Conservation (phyloP, 2,888 invertebrate genomes). For the Andrena haemorrhoa region DNA sequence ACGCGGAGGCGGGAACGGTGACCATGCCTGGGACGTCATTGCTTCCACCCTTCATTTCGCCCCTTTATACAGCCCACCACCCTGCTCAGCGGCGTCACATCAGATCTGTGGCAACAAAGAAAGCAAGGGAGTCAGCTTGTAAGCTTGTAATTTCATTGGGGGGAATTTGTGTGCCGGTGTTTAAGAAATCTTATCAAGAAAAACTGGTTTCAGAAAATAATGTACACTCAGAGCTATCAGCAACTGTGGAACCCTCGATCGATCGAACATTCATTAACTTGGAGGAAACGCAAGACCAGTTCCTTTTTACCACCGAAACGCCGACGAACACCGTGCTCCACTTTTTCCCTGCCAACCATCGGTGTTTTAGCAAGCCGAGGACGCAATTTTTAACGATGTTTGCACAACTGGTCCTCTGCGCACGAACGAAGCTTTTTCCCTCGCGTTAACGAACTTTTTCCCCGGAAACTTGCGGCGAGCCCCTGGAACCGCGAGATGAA, state of each 20-base stretch:
- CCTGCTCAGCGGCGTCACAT: conserved; percentile 54
- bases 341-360: background rate
- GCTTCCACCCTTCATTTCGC: conserved; percentile 77
- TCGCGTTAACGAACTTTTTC: conserved; percentile 17
- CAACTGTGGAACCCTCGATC: too few relatives aligned
- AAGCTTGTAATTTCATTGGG: conserved; percentile 41
- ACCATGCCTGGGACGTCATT: conserved; percentile 76
- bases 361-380: conserved; percentile 1
- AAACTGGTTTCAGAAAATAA: too few relatives aligned
- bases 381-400: conserved; percentile 33
- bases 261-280: background rate
- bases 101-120: conserved; percentile 59
- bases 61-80: conserved; percentile 51
- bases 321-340: background rate
- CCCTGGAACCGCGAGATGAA: background rate
- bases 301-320: background rate
- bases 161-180: conserved; percentile 15
- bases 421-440: conserved; percentile 9
- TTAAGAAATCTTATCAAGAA: too few relatives aligned
- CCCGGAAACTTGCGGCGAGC: background rate
- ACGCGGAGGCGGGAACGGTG: conserved; percentile 79
- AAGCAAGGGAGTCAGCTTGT: conserved; percentile 27
- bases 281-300: background rate
- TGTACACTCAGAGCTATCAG: too few relatives aligned
- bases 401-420: background rate